phyloP scores from a whole-genome alignment of 92 coral and sea anemone species.

The Nematostella vectensis region DNA sequence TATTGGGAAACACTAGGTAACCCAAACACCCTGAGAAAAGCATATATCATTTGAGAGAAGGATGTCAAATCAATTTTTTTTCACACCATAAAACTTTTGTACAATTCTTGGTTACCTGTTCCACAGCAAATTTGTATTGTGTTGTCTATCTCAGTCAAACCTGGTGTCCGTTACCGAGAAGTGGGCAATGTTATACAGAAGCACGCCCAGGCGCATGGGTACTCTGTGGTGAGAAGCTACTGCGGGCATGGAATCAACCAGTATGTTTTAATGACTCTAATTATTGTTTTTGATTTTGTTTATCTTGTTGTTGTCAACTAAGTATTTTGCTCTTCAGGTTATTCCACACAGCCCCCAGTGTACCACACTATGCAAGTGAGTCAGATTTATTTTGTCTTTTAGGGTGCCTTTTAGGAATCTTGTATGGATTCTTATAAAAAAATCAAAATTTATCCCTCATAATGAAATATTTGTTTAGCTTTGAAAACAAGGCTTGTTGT shows the following conservation, averaged over 20 bases:
- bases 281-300: background rate
- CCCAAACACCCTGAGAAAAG: too few relatives aligned
- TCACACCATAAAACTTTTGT: too few relatives aligned
- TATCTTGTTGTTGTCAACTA: background rate
- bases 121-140: too few relatives aligned
- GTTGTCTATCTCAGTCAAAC: slow-evolving; percentile 63
- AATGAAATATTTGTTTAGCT: too few relatives aligned
- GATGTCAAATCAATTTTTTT: too few relatives aligned
- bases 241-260: slow-evolving; percentile 98
- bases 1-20: too few relatives aligned
- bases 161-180: slow-evolving; percentile 93
- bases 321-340: slow-evolving; percentile 28
- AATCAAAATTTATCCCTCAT: too few relatives aligned
- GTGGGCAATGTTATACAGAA: slow-evolving; percentile 93
- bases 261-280: slow-evolving; percentile 51
- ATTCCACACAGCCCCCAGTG: slow-evolving; percentile 97
- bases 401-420: background rate
- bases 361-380: slow-evolving; percentile 97
- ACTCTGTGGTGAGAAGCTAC: slow-evolving; percentile 85
- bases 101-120: too few relatives aligned
- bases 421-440: too few relatives aligned
- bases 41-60: too few relatives aligned
- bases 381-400: slow-evolving; percentile 2
- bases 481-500: too few relatives aligned
- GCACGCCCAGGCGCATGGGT: slow-evolving; percentile 91